phyloP scores from a whole-genome alignment of 2,113 vertebrate species.

The Silurus asotus region DNA sequence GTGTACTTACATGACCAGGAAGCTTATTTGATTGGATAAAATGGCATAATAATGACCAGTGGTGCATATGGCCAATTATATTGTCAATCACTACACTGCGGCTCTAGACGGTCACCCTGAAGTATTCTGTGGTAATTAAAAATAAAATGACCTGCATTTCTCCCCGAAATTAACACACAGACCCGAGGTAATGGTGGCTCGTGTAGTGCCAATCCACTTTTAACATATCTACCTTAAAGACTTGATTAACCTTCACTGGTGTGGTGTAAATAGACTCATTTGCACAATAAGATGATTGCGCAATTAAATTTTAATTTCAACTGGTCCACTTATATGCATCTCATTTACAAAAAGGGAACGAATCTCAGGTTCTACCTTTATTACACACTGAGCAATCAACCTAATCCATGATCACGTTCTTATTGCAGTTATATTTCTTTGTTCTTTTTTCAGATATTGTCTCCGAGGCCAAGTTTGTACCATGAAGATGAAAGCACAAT shows the following conservation, averaged over 20 bases:
- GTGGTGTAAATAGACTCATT: slow-evolving; percentile 12
- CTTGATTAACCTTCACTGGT: slow-evolving; percentile 46
- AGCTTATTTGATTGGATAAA: slow-evolving; percentile 26
- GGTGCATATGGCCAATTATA: slow-evolving; percentile 23
- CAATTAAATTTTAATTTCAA: not conserved
- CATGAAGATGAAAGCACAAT: slow-evolving; percentile 28
- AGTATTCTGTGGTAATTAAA: slow-evolving; percentile 20
- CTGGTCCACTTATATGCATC: not conserved
- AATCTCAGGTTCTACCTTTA: not conserved
- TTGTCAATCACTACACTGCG: slow-evolving; percentile 31
- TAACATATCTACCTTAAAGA: slow-evolving; percentile 34
- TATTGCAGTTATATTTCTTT: slow-evolving; percentile 18
- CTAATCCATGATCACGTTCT: not conserved
- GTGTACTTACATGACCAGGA: slow-evolving; percentile 26
- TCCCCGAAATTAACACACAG: slow-evolving; percentile 14
- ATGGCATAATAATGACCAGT: slow-evolving; percentile 21
- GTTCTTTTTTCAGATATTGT: slow-evolving; percentile 46
- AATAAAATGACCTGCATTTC: slow-evolving; percentile 31
- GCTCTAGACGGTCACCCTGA: slow-evolving; percentile 26
- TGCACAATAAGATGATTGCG: slow-evolving; percentile 19
- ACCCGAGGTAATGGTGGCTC: not conserved
- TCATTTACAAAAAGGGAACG: not conserved
- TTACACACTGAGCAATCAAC: not conserved
- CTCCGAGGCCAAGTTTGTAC: slow-evolving; percentile 15
- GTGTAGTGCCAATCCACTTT: not conserved